Evolutionary conservation across 2,888 invertebrate species (phyloP).

Genomic region (Netelia virgata): DNA sequence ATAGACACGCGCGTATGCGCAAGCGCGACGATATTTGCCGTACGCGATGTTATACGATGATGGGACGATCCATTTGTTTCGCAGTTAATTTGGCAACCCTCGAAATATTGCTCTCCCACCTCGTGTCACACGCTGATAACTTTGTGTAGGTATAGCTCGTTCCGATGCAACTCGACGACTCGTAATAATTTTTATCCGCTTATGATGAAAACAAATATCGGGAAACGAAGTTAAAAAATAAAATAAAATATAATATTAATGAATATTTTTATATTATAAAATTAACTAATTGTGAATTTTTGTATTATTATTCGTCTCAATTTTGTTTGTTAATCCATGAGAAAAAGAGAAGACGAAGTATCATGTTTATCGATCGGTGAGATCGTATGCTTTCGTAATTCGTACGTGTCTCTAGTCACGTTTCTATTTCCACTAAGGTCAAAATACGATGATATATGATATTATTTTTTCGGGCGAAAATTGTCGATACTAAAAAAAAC

Average conservation of each 20-base stretch:
- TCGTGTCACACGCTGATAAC: constrained; percentile 13
- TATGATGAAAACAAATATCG: not conserved
- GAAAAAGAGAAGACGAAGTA: constrained; percentile 3
- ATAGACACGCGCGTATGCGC: not conserved
- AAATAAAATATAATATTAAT: too few species aligned
- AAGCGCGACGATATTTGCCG: constrained; percentile 16
- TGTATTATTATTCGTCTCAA: too few species aligned
- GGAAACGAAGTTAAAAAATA: not conserved
- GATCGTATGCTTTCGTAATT: constrained; percentile 8
- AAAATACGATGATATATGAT: constrained; percentile 3
- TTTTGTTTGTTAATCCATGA: too few species aligned
- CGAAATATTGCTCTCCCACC: not conserved
- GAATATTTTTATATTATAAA: too few species aligned
- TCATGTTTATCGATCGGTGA: not conserved
- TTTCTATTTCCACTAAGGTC: not conserved
- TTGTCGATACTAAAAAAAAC: constrained; percentile 29
- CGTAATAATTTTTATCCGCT: constrained; percentile 28
- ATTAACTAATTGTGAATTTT: too few species aligned
- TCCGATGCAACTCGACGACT: constrained; percentile 2
- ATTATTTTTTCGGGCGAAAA: constrained; percentile 8
- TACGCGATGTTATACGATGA: not conserved
- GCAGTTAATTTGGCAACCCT: constrained; percentile 26
- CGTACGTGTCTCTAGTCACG: not conserved
- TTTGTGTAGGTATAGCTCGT: not conserved
- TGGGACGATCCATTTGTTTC: constrained; percentile 17